Percentiles rank a stretch among this genome's conserved stretches.
Conservation (phyloP, 2,888 invertebrate species). For the Pachliopta kotzebuea region DNA sequence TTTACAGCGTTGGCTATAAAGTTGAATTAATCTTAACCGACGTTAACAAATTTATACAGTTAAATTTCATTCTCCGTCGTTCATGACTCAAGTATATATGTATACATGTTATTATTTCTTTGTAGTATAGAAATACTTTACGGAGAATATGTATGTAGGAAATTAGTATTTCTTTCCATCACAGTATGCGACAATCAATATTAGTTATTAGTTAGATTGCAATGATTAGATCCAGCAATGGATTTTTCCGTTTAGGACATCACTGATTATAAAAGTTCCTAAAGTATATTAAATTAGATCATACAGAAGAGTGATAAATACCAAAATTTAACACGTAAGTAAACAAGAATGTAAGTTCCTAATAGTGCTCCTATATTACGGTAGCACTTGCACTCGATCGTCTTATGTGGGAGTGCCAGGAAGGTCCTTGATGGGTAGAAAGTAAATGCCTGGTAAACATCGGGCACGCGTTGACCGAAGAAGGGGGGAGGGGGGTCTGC, state of each 20-base stretch:
- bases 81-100: conserved; percentile 46
- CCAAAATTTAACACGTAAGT: no score
- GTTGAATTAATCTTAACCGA: conserved; percentile 49
- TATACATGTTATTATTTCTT: conserved; percentile 15
- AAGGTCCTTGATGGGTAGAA: conserved; percentile 76
- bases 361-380: conserved; percentile 11
- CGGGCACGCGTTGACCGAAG: conserved; percentile 48
- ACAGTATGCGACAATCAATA: not conserved
- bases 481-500: conserved; percentile 26
- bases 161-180: not conserved
- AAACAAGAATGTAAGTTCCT: not conserved
- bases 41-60: conserved; percentile 51
- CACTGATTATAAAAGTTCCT: no score
- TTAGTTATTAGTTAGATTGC: no score
- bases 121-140: not conserved
- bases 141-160: not conserved
- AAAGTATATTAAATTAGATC: no score
- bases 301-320: no score
- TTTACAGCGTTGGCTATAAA: conserved; percentile 57
- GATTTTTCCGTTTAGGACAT: no score
- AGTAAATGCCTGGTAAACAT: conserved; percentile 70
- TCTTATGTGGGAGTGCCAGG: conserved; percentile 45
- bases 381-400: conserved; percentile 35
- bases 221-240: no score
- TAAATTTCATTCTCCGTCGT: conserved; percentile 47